Percentiles rank a stretch among this genome's conserved stretches.
Evolutionary conservation across 1,140 invertebrate species (phyloP).

Genomic region (Lethrus apterus): DNA sequence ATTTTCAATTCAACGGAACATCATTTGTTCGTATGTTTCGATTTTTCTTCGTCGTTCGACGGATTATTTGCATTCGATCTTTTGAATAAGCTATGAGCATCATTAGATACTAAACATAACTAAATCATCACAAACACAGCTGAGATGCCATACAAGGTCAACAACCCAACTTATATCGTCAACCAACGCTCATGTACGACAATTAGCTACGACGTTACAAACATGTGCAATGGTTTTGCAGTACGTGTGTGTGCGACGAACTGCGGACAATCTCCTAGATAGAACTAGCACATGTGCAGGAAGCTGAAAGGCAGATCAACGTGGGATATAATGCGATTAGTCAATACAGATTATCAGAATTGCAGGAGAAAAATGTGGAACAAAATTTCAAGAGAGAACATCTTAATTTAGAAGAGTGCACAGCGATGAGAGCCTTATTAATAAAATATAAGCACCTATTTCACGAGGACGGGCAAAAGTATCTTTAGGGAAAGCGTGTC

Average conservation of each 20-base stretch:
- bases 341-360: background rate
- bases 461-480: background rate
- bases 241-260: background rate
- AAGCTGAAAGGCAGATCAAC: background rate
- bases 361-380: background rate
- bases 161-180: background rate
- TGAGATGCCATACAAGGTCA: background rate
- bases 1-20: background rate
- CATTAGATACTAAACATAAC: background rate
- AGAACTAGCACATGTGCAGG: background rate
- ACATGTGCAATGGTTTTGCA: background rate
- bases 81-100: background rate
- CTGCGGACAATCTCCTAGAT: background rate
- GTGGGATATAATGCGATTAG: background rate
- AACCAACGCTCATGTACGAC: background rate
- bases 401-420: background rate
- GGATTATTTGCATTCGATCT: background rate
- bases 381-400: background rate
- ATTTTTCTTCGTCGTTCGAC: background rate
- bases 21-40: background rate
- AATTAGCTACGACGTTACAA: background rate
- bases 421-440: background rate
- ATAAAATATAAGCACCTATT: background rate
- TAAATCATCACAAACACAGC: background rate
- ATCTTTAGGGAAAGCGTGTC: too few relatives aligned